These are phyloP conservation scores for Oryctolagus cuniculus DNA, from an alignment of 2,113 vertebrate genomes.

Conservation along the genomic window DNA sequence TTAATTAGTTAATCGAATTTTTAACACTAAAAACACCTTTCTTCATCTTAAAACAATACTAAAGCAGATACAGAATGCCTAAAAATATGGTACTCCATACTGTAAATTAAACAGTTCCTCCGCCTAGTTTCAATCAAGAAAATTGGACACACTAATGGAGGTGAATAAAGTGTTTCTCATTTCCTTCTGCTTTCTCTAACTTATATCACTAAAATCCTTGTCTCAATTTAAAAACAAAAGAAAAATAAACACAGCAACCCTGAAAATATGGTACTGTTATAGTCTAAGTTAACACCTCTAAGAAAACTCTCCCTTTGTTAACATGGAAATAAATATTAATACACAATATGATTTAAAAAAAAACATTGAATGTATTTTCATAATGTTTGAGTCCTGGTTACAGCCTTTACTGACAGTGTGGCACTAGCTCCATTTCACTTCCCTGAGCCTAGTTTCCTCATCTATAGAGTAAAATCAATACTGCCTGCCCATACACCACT, in stretches of 20 bases:
- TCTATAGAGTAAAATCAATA: not conserved
- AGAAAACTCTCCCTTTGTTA: not conserved
- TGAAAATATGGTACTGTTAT: not conserved
- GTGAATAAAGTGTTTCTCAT: not conserved
- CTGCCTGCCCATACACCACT: not conserved
- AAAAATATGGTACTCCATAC: not conserved
- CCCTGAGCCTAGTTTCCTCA: not conserved
- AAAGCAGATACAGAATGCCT: not conserved
- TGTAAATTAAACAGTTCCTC: not conserved
- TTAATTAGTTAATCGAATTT: no score
- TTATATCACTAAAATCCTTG: not conserved
- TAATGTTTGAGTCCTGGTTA: not conserved
- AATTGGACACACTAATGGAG: not conserved
- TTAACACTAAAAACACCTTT: not conserved
- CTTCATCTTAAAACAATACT: not conserved
- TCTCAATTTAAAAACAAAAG: conserved; percentile 40
- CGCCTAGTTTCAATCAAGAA: not conserved
- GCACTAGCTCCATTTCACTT: not conserved
- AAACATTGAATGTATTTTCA: not conserved
- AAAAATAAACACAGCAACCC: not conserved
- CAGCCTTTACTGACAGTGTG: not conserved
- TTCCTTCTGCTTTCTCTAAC: not conserved
- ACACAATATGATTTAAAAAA: not conserved
- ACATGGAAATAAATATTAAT: not conserved
- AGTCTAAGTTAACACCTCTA: not conserved